Evolutionary conservation across 2,113 vertebrate genomes (phyloP), one percentile per base, ranked within the genome.

Genomic region (Cinclus mexicanus): DNA sequence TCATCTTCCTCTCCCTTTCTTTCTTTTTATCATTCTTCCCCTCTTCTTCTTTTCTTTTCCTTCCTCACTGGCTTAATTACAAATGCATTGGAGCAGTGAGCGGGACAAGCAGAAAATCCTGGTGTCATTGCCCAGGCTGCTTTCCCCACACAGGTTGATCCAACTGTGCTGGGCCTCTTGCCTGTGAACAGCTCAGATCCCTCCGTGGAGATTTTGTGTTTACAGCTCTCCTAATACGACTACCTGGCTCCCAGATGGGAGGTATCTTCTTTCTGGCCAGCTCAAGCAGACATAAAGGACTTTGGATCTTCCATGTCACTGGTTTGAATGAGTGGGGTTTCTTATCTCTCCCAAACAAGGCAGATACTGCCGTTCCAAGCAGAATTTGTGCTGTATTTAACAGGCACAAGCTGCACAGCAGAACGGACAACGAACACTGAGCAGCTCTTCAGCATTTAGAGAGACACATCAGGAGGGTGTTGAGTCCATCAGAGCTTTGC

Each of bases 331-430:
- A 70, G 79, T 88, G 88, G 35, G 44, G 17, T n/a, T 83, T 71
- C 76, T 96, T 94, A 86, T 75, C 79, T 90, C 72, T 74, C 71
- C 81, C 83, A 72, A 83, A 61, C 80, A 78, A 89, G 72, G 74
- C 74, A 37, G 52, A 28, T 9, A 9, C 19, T 65, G 61, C 61
- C 46, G 18, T 39, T 82, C 41, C 81, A 87, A 60, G 89, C 28
- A 57, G 91, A 79, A 49, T 94, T 82, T 60, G 49, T 37, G 71
- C 90, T 61, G 31, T 68, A 33, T 92, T 95, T 89, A 82, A 89
- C 21, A 95, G 77, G 83, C 72, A 87, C 9, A 12, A 63, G 56
- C 64, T 78, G 71, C 56, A 29, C 56, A 37, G 61, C 24, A 57
- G 88, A 93, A 79, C 41, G 52, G 67, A 28, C 31, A 69, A 80